These are phyloP conservation scores for Bos javanicus DNA, from an alignment of 2,113 vertebrate genomes.

Conservation along the genomic window DNA sequence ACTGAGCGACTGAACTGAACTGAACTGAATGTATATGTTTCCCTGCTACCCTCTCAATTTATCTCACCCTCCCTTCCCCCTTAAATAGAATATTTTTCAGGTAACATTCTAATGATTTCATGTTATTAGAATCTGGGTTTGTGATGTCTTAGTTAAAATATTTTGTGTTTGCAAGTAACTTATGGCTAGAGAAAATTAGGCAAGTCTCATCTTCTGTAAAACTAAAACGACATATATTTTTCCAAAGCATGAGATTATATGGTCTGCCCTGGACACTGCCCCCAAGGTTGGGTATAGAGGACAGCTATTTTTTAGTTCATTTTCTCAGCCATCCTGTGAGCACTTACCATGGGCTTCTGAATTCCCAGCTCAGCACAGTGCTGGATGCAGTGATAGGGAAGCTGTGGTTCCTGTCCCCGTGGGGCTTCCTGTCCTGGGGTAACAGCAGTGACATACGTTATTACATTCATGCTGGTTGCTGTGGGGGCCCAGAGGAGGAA, in stretches of 20 bases:
- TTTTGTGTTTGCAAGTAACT: neutral
- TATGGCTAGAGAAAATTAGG: neutral
- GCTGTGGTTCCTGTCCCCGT: too few species aligned
- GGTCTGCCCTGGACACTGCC: neutral
- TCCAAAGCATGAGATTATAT: neutral
- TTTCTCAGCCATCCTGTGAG: neutral
- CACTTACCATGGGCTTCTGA: neutral
- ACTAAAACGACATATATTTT: neutral
- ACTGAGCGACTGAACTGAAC: too few species aligned
- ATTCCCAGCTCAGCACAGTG: neutral
- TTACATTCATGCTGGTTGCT: neutral
- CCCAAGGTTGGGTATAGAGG: neutral
- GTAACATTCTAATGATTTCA: neutral
- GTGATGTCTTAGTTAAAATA: neutral
- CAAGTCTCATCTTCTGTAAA: neutral
- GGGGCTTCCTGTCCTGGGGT: neutral
- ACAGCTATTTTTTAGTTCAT: neutral
- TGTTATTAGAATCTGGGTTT: neutral
- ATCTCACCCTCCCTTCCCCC: neutral
- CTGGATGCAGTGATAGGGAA: too few species aligned
- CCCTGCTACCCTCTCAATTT: neutral
- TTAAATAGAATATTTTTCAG: neutral
- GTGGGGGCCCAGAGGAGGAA: neutral
- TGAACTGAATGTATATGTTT: too few species aligned
- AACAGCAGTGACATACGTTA: too few species aligned